Conservation (phyloP, 2,113 vertebrate genomes). For the Turnix velox region DNA sequence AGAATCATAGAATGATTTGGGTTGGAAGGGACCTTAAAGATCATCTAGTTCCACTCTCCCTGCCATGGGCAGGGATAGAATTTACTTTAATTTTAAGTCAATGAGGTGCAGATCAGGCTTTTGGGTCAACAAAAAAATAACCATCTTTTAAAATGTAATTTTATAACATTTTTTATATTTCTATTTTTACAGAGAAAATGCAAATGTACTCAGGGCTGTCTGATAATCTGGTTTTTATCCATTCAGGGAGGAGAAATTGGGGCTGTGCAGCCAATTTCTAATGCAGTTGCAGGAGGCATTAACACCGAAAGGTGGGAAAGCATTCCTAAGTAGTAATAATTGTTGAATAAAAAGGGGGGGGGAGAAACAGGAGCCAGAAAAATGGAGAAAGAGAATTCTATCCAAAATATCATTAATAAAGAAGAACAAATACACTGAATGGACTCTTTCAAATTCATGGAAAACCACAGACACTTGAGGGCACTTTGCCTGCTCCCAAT, state of each 20-base stretch:
- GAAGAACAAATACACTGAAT: not conserved
- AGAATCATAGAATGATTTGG: no score
- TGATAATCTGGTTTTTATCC: not conserved
- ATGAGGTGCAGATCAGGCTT: no score
- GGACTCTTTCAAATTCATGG: not conserved
- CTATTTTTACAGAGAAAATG: no score
- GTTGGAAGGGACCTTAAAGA: no score
- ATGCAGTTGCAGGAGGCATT: not conserved
- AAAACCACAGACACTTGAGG: not conserved
- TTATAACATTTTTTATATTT: no score
- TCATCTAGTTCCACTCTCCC: no score
- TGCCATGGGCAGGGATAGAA: no score
- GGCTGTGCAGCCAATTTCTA: not conserved
- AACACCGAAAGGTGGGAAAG: not conserved
- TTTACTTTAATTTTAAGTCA: no score
- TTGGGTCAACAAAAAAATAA: no score
- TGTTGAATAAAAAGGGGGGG: not conserved
- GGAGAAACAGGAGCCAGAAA: not conserved
- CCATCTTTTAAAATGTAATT: no score
- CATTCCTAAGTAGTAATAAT: not conserved
- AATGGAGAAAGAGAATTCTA: not conserved
- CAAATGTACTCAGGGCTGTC: no score
- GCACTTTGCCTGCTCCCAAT: not conserved
- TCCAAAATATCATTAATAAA: slow-evolving; percentile 17
- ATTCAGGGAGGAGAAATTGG: not conserved